phyloP scores from a whole-genome alignment of 2,797 vertebrate genomes.

The Ispidina lecontei region DNA sequence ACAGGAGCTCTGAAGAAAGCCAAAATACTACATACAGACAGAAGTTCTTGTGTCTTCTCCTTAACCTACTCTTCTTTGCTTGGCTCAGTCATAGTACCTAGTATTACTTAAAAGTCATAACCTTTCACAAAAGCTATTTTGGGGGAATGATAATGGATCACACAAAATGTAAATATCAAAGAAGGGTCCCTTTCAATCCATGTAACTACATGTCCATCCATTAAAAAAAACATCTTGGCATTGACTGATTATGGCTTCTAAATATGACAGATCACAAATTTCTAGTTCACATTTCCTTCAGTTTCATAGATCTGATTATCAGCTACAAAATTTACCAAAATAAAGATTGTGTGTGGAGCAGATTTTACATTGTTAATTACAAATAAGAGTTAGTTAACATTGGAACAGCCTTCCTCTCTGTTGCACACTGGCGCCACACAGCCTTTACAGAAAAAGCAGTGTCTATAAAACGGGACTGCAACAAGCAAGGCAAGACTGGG shows the following conservation, averaged over 20 bases:
- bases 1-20: not conserved
- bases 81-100: not conserved
- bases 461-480: not conserved
- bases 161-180: not conserved
- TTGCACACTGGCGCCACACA: not conserved
- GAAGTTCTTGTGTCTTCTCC: not conserved
- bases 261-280: slow-evolving; percentile 34
- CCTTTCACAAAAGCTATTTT: not conserved
- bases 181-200: not conserved
- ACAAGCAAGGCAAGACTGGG: not conserved
- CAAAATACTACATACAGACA: not conserved
- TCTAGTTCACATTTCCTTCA: slow-evolving; percentile 28
- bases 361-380: slow-evolving; percentile 43
- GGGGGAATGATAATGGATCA: not conserved
- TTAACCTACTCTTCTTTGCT: not conserved
- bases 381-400: slow-evolving; percentile 12
- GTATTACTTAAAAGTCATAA: not conserved
- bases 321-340: slow-evolving; percentile 37
- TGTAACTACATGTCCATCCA: not conserved
- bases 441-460: not conserved
- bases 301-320: slow-evolving; percentile 23
- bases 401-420: not conserved
- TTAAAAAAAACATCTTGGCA: not conserved
- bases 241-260: slow-evolving; percentile 20
- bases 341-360: slow-evolving; percentile 31